These are phyloP conservation scores for Drosophila cracens DNA, from an alignment of 2,888 invertebrate genomes.

Conservation along the genomic window DNA sequence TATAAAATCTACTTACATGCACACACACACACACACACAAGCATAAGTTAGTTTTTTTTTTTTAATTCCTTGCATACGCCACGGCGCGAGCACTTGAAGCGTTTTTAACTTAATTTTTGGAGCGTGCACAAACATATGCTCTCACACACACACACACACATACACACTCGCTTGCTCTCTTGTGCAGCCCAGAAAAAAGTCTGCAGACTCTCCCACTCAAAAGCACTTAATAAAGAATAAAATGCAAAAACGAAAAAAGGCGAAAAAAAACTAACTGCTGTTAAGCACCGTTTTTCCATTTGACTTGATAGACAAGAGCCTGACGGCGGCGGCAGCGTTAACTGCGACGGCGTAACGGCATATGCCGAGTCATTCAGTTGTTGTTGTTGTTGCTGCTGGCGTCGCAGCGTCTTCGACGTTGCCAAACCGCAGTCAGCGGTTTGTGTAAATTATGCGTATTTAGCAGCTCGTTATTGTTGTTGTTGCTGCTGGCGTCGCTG, in stretches of 20 bases:
- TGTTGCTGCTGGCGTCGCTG: constrained; percentile 47
- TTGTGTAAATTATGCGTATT: constrained; percentile 73
- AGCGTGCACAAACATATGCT: constrained; percentile 78
- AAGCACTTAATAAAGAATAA: constrained; percentile 71
- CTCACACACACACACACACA: constrained; percentile 22
- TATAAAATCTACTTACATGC: constrained; percentile 43
- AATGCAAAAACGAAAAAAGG: constrained; percentile 42
- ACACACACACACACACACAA: neutral
- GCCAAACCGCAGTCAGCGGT: constrained; percentile 50
- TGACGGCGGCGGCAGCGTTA: constrained; percentile 41
- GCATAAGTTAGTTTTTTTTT: constrained; percentile 28
- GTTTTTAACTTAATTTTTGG: constrained; percentile 82
- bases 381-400: constrained; percentile 37
- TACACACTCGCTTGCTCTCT: constrained; percentile 21
- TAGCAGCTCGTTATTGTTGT: constrained; percentile 28
- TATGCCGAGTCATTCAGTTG: constrained; percentile 36
- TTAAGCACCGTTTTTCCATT: constrained; percentile 85
- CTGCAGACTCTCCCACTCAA: constrained; percentile 65
- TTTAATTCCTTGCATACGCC: constrained; percentile 63
- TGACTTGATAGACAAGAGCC: constrained; percentile 82
- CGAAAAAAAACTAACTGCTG: constrained; percentile 39
- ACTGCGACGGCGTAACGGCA: constrained; percentile 33
- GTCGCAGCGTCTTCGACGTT: constrained; percentile 58
- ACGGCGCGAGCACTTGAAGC: constrained; percentile 71
- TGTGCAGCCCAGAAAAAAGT: constrained; percentile 28